A percentile compares a stretch with the other conserved stretches of the same genome.
phyloP scores from a whole-genome alignment of 2,113 vertebrate genomes.

The Cottus gobio region DNA sequence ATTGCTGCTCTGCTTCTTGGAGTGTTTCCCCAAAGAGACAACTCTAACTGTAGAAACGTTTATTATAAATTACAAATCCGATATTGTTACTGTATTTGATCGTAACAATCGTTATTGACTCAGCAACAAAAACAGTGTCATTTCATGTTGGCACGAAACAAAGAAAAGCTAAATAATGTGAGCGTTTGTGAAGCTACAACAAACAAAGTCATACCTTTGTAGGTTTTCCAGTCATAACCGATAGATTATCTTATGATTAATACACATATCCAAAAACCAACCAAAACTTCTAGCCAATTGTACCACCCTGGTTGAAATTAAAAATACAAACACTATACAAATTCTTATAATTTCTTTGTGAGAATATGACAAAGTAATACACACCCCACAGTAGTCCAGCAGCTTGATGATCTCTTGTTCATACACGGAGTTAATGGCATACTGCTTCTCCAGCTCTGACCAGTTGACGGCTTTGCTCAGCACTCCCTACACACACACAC shows the following conservation, averaged over 20 bases:
- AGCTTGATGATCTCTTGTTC: conserved; percentile 95
- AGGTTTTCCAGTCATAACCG: not conserved
- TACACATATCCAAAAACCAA: not conserved
- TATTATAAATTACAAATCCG: not conserved
- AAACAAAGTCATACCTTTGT: too few relatives aligned
- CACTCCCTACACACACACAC: conserved; percentile 87
- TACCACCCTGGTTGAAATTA: not conserved
- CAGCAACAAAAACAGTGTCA: not conserved
- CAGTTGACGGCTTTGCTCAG: conserved; percentile 97
- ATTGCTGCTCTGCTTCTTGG: not conserved
- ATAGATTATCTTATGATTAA: too few relatives aligned
- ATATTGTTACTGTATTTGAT: too few relatives aligned
- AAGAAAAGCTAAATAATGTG: not conserved
- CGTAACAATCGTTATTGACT: not conserved
- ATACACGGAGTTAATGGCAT: conserved; percentile 91
- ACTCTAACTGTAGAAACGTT: not conserved
- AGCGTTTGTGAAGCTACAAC: not conserved
- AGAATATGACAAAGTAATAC: not conserved
- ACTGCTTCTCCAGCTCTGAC: conserved; percentile 96
- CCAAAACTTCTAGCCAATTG: not conserved
- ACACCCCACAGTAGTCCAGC: conserved; percentile 97
- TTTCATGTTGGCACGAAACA: not conserved
- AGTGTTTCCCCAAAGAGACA: not conserved
- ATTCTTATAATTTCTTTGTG: not conserved
- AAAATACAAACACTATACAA: not conserved